Conservation (phyloP, 2,888 invertebrate genomes). For the Platycheirus albimanus region DNA sequence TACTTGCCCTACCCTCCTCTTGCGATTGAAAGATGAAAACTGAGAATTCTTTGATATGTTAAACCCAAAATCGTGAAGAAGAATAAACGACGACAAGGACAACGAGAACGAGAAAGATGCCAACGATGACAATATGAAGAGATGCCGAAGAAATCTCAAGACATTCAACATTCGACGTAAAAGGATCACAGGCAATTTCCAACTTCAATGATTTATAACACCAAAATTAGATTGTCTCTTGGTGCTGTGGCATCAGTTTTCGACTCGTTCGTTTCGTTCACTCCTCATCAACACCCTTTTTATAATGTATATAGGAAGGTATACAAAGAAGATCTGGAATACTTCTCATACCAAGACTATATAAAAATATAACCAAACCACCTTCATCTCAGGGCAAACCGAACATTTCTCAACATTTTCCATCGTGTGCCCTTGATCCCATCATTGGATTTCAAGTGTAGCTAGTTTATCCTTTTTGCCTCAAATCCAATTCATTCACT, state of each 20-base stretch:
- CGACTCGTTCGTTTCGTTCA: constrained; percentile 15
- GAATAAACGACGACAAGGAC: background rate
- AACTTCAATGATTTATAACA: constrained; percentile 71
- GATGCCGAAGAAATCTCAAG: constrained; percentile 36
- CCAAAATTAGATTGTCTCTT: constrained; percentile 65
- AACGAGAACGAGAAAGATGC: too few relatives aligned
- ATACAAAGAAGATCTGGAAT: too few relatives aligned
- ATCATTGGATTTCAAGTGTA: constrained; percentile 71
- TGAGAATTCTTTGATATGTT: constrained; percentile 70
- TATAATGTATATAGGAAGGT: background rate
- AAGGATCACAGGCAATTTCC: constrained; percentile 71
- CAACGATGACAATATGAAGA: constrained; percentile 12
- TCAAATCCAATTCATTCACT: constrained; percentile 71
- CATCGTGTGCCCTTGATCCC: constrained; percentile 61
- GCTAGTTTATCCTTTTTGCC: constrained; percentile 60
- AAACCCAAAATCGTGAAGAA: constrained; percentile 43
- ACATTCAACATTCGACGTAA: constrained; percentile 64
- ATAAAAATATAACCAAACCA: background rate
- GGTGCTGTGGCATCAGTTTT: constrained; percentile 50
- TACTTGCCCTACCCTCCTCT: constrained; percentile 1
- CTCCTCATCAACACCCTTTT: constrained; percentile 65
- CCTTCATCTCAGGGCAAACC: constrained; percentile 21
- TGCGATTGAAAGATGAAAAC: constrained; percentile 17
- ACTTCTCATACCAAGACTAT: constrained; percentile 1
- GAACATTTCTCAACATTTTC: constrained; percentile 51